phyloP scores from a whole-genome alignment of 1,140 invertebrate genomes.

The Subanguina moxae region DNA sequence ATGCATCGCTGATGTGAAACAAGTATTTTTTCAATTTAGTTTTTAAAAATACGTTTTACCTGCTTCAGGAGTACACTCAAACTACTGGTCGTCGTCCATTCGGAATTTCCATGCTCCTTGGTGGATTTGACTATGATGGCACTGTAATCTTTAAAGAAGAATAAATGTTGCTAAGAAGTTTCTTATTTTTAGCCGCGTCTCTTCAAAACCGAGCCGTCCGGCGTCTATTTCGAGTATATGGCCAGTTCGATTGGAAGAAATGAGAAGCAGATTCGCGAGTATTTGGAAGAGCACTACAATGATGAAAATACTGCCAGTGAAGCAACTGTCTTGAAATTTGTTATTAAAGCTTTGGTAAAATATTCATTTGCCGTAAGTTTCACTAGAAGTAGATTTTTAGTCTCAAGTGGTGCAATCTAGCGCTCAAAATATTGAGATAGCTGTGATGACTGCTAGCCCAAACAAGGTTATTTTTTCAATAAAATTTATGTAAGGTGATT shows the following conservation, averaged over 20 bases:
- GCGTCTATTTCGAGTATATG: constrained; percentile 98
- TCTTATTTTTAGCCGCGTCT: constrained; percentile 69
- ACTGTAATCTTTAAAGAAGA: constrained; percentile 60
- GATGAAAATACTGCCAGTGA: constrained; percentile 77
- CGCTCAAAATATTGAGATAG: constrained; percentile 95
- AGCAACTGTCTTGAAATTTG: constrained; percentile 81
- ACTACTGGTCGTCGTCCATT: constrained; percentile 96
- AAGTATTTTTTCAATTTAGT: constrained; percentile 60
- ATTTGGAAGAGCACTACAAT: constrained; percentile 93
- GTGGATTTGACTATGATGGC: constrained; percentile 95
- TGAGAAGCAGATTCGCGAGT: constrained; percentile 95
- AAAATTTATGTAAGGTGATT: not conserved
- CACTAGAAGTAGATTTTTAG: too few species aligned
- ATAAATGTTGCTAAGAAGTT: too few species aligned
- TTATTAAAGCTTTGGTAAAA: constrained; percentile 77
- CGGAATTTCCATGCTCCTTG: constrained; percentile 93
- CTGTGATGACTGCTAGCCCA: constrained; percentile 71
- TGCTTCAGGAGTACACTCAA: constrained; percentile 91
- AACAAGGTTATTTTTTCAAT: constrained; percentile 14
- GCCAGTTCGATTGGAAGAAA: constrained; percentile 92
- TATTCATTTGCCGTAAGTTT: too few species aligned
- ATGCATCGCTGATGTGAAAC: constrained; percentile 75
- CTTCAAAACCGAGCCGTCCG: constrained; percentile 97
- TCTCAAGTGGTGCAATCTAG: constrained; percentile 82
- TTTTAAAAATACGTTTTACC: constrained; percentile 11